These are phyloP conservation scores for Hylomyscus alleni DNA, from an alignment of 2,797 vertebrate species.

Conservation along the genomic window DNA sequence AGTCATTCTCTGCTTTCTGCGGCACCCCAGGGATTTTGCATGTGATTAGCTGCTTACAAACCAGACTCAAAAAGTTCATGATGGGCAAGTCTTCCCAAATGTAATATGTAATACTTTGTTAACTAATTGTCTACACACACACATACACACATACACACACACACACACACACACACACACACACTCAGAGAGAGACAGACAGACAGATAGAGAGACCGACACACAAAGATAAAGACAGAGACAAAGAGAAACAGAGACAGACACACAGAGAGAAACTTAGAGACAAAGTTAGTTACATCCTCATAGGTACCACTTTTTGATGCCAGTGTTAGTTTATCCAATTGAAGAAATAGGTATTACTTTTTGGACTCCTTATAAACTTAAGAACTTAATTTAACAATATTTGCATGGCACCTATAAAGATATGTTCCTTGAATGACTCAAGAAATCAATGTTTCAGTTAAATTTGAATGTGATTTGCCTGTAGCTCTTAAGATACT, in stretches of 20 bases:
- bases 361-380: slow-evolving; percentile 19
- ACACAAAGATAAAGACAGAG: neutral
- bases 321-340: slow-evolving; percentile 28
- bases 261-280: neutral
- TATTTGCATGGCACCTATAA: slow-evolving; percentile 62
- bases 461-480: slow-evolving; percentile 68
- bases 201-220: neutral
- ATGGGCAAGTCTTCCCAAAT: slow-evolving; percentile 18
- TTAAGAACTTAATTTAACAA: slow-evolving; percentile 62
- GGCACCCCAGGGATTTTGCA: neutral
- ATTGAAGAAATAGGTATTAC: neutral
- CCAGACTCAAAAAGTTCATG: slow-evolving; percentile 16
- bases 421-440: slow-evolving; percentile 41
- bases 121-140: neutral
- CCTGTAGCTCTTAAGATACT: slow-evolving; percentile 27
- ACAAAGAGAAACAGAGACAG: neutral
- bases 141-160: too few relatives aligned
- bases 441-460: slow-evolving; percentile 59
- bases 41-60: neutral
- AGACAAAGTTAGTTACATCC: neutral
- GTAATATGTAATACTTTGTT: neutral
- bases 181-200: neutral
- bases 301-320: neutral
- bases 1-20: neutral
- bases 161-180: too few relatives aligned